Evolutionary conservation across 2,797 vertebrate genomes (phyloP), one percentile per base, ranked within the genome.

Genomic region (Hydrocynus forskahlii): DNA sequence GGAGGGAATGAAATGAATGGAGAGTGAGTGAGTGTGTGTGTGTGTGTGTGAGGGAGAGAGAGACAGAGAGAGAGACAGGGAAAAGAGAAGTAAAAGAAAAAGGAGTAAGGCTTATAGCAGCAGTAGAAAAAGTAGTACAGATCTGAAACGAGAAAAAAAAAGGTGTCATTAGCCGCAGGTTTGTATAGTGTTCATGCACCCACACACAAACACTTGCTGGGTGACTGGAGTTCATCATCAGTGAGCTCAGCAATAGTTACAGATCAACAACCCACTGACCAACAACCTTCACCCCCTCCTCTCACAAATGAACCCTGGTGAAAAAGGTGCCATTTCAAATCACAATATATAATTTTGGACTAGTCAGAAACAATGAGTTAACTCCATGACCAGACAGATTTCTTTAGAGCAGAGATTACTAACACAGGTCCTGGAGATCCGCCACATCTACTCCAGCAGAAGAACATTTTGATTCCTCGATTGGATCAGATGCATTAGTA

Each of bases 131-230:
- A n/a, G 29, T 4, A 40, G 54, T 21, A 29, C 0, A 62, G 72
- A 60, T 60, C 19, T 21, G 5, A n/a, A 64, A 55, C 45, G 38
- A 69, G 76, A 84, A 38, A 75, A 29, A 29, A 29, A 29, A 29
- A 29, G 29, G 3, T 29, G 29, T 29, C 3, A 29, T 29, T 55
- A 57, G 7, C 19, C 21, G 10, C 19, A 68, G 40, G 38, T 21
- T 40, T 1, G 16, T 67, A 67, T 17, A 19, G 1, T 19, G 7
- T 43, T 59, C 35, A 67, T 17, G 7, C 7, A 67, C 57, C 29
- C 59, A 63, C 59, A 75, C 23, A 76, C 75, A 76, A 17, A 57
- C 1, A 38, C 0, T 57, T 21, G 7, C n/a, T 59, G 7, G n/a
- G 17, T 10, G 1, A 57, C 55, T 4, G 4, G 16, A 4, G 16